Evolutionary conservation across 2,888 invertebrate species (phyloP).

Genomic region (Liopterus haemorrhoidalis): DNA sequence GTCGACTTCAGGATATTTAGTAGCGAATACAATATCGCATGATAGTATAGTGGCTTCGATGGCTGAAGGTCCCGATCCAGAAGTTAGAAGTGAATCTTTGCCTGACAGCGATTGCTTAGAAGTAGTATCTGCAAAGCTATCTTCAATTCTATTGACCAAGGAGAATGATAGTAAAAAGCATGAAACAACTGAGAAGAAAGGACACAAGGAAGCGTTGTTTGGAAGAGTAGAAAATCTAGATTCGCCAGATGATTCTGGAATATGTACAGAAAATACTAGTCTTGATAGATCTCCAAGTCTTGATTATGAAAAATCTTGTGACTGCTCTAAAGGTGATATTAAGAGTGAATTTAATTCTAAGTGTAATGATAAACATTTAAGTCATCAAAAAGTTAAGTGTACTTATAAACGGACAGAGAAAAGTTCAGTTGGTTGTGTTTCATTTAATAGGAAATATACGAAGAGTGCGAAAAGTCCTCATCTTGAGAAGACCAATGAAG

Average conservation of each 20-base stretch:
- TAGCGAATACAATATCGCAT: slow-evolving; percentile 57
- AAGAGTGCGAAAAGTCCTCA: slow-evolving; percentile 16
- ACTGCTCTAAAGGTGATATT: slow-evolving; percentile 24
- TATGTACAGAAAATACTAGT: slow-evolving; percentile 68
- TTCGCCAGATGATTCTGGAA: slow-evolving; percentile 59
- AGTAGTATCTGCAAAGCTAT: slow-evolving; percentile 57
- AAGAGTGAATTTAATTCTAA: slow-evolving; percentile 25
- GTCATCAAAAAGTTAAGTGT: slow-evolving; percentile 17
- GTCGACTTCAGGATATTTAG: slow-evolving; percentile 59
- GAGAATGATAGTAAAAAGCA: slow-evolving; percentile 44
- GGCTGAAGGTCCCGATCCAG: slow-evolving; percentile 48
- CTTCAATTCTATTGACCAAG: slow-evolving; percentile 52
- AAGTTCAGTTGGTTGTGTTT: not conserved
- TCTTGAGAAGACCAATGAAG: slow-evolving; percentile 26
- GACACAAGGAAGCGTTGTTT: too few relatives aligned
- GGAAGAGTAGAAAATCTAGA: slow-evolving; percentile 35
- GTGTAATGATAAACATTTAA: slow-evolving; percentile 18
- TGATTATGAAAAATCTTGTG: slow-evolving; percentile 40
- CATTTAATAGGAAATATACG: slow-evolving; percentile 4
- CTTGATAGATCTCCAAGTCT: slow-evolving; percentile 59
- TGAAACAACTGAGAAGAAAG: slow-evolving; percentile 14
- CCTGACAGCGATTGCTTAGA: slow-evolving; percentile 50
- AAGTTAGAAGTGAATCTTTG: slow-evolving; percentile 41
- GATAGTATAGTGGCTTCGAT: slow-evolving; percentile 52
- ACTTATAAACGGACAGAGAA: slow-evolving; percentile 23